Percentiles rank a stretch among this genome's conserved stretches.
Evolutionary conservation across 2,888 invertebrate genomes (phyloP).

Genomic region (Archips xylosteana): DNA sequence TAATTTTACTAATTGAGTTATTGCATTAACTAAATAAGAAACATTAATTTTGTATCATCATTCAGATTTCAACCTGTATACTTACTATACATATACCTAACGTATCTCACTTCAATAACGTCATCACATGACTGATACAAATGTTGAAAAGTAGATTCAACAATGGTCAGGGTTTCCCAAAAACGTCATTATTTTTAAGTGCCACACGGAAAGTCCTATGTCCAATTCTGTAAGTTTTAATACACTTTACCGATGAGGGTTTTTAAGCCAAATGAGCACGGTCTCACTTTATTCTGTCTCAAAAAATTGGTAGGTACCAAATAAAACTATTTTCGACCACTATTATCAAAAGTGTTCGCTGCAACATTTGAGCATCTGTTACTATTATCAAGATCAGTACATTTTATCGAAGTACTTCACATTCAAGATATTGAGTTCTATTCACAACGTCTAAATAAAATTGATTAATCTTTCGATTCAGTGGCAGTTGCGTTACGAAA

Average conservation of each 20-base stretch:
- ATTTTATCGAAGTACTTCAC: constrained; percentile 45
- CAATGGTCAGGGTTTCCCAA: neutral
- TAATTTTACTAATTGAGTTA: too few species aligned
- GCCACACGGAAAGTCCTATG: neutral
- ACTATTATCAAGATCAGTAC: constrained; percentile 13
- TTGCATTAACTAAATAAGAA: too few species aligned
- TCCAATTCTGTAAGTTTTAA: too few species aligned
- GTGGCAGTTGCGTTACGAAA: constrained; percentile 41
- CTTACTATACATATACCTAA: too few species aligned
- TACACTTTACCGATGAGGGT: neutral
- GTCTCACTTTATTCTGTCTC: neutral
- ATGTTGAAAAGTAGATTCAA: neutral
- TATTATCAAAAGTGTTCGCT: neutral
- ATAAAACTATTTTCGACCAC: neutral
- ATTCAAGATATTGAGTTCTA: constrained; percentile 49
- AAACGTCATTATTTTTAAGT: neutral
- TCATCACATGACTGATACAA: too few species aligned
- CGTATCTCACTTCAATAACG: too few species aligned
- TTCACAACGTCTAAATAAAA: constrained; percentile 63
- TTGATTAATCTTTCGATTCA: constrained; percentile 51
- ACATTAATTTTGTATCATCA: too few species aligned
- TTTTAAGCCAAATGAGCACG: neutral
- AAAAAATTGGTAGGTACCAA: neutral
- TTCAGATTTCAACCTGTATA: too few species aligned
- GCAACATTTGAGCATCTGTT: neutral